These are phyloP conservation scores for Tuberolachnus salignus DNA, from an alignment of 2,888 invertebrate species.

Conservation along the genomic window DNA sequence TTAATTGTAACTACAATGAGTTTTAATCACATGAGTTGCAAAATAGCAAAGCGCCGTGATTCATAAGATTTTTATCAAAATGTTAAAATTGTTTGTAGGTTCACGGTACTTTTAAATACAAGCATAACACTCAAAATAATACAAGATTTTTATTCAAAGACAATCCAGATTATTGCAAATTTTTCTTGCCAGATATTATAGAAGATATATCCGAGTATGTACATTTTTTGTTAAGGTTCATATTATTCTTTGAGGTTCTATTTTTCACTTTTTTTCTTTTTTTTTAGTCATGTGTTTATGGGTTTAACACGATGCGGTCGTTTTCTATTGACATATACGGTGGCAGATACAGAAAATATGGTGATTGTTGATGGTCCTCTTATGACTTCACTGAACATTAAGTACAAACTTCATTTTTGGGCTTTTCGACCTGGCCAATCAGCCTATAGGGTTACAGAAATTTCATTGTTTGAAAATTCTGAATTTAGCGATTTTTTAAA, in stretches of 20 bases:
- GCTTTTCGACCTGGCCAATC: conserved; percentile 67
- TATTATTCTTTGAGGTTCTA: conserved; percentile 22
- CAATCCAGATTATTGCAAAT: conserved; percentile 59
- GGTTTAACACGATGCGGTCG: conserved; percentile 94
- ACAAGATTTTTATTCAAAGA: conserved; percentile 59
- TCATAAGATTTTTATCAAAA: too few species aligned
- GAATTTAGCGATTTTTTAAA: conserved; percentile 64
- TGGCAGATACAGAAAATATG: conserved; percentile 62
- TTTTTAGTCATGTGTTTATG: conserved; percentile 84
- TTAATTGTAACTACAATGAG: too few species aligned
- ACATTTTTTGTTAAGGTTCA: not conserved
- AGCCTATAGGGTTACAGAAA: conserved; percentile 68
- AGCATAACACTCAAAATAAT: conserved; percentile 58
- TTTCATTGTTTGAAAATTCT: conserved; percentile 68
- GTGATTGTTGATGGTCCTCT: conserved; percentile 49
- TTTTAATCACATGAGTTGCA: too few species aligned
- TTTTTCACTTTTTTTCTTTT: conserved; percentile 57
- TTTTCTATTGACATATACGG: conserved; percentile 87
- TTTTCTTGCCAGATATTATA: conserved; percentile 58
- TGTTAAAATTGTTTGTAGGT: conserved; percentile 57
- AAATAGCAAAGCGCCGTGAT: too few species aligned
- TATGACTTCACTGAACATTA: conserved; percentile 61
- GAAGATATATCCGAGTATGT: conserved; percentile 59
- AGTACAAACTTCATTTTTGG: conserved; percentile 75
- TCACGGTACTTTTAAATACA: conserved; percentile 59